Conservation (phyloP, 2,797 vertebrate genomes). For the Poecilia velifera region DNA sequence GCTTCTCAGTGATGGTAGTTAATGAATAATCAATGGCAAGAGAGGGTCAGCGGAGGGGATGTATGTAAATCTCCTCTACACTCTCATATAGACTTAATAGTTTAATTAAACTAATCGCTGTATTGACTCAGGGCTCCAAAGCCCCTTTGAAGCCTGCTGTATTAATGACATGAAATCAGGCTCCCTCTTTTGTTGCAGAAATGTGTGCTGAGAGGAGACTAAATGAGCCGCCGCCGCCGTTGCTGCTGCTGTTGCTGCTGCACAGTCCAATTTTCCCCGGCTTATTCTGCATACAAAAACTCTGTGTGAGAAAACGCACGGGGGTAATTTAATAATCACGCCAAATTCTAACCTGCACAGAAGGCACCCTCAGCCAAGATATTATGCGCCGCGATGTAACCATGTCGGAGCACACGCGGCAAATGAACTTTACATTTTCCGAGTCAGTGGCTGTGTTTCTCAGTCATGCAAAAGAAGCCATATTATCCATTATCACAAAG, state of each 20-base stretch:
- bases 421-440: conserved; percentile 56
- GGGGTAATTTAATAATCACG: conserved; percentile 61
- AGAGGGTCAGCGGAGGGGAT: conserved; percentile 55
- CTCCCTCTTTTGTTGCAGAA: conserved; percentile 56
- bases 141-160: conserved; percentile 69
- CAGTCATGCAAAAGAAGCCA: conserved; percentile 35
- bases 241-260: conserved; percentile 9
- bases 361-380: conserved; percentile 15
- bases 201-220: conserved; percentile 45
- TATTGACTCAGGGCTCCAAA: conserved; percentile 67
- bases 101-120: conserved; percentile 81
- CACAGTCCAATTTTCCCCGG: conserved; percentile 43
- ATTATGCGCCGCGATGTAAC: conserved; percentile 24
- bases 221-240: conserved; percentile 42
- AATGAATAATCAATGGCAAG: conserved; percentile 73
- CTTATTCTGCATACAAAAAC: conserved; percentile 51
- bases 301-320: conserved; percentile 18
- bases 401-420: conserved; percentile 25
- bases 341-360: conserved; percentile 31
- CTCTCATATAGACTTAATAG: conserved; percentile 62
- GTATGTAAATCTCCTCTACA: conserved; percentile 64
- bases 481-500: conserved; percentile 31
- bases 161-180: conserved; percentile 73
- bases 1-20: conserved; percentile 50
- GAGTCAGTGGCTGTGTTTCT: conserved; percentile 36